phyloP scores from a whole-genome alignment of 2,888 invertebrate genomes.

The Tachina fera region DNA sequence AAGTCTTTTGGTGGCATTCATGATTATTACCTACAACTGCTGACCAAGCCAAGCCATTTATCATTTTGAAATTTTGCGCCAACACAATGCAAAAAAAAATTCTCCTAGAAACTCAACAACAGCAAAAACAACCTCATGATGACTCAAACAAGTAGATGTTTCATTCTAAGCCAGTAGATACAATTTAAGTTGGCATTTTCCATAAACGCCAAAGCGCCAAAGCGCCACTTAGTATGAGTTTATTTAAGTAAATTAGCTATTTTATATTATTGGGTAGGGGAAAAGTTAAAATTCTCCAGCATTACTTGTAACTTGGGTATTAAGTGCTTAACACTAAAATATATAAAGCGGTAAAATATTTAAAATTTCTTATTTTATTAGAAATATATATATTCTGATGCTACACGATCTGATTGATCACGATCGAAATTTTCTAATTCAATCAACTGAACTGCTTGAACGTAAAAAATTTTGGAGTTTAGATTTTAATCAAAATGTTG shows the following conservation, averaged over 20 bases:
- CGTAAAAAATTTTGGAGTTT: too few species aligned
- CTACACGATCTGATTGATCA: too few species aligned
- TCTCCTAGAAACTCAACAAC: conserved; percentile 2
- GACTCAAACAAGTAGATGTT: conserved; percentile 65
- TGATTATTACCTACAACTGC: conserved; percentile 50
- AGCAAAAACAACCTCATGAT: conserved; percentile 49
- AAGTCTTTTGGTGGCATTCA: conserved; percentile 62
- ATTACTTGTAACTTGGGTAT: too few species aligned
- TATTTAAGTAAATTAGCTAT: conserved; percentile 28
- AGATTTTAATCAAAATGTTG: too few species aligned
- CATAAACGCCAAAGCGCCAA: conserved; percentile 13
- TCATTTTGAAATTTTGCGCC: conserved; percentile 50
- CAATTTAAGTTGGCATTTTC: conserved; percentile 9
- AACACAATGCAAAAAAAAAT: background rate
- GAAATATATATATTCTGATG: too few species aligned
- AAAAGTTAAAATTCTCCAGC: background rate
- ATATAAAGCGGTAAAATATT: too few species aligned
- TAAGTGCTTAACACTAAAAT: too few species aligned
- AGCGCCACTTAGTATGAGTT: conserved; percentile 38
- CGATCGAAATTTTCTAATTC: too few species aligned
- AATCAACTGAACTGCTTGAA: too few species aligned
- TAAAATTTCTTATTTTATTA: too few species aligned
- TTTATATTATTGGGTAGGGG: conserved; percentile 15
- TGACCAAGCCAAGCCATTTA: conserved; percentile 63
- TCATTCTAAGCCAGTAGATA: conserved; percentile 24